A percentile compares a stretch with the other conserved stretches of the same genome.
Conservation (phyloP, 2,888 invertebrate genomes). For the Acheta domesticus region DNA sequence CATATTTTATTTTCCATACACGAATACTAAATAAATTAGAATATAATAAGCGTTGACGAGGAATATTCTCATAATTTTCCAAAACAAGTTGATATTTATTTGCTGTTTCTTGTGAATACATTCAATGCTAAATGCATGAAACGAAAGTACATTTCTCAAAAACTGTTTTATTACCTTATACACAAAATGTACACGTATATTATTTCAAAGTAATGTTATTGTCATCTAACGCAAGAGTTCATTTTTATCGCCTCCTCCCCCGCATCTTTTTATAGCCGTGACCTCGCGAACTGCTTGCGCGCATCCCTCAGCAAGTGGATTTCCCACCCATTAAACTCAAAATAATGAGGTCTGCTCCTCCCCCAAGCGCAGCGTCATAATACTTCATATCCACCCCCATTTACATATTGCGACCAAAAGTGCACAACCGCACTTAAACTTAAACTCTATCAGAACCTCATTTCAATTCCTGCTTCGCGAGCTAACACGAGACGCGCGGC, state of each 20-base stretch:
- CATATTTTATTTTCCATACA: too few species aligned
- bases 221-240: too few species aligned
- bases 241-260: neutral
- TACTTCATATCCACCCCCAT: neutral
- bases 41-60: too few species aligned
- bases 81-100: too few species aligned
- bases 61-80: too few species aligned
- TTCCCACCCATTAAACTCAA: neutral
- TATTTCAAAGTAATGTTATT: too few species aligned
- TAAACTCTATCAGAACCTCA: neutral
- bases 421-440: neutral
- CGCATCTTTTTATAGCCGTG: neutral
- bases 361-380: neutral
- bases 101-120: too few species aligned
- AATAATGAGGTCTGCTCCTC: neutral
- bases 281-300: neutral
- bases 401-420: slow-evolving; percentile 3
- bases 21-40: too few species aligned
- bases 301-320: slow-evolving; percentile 11
- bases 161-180: too few species aligned
- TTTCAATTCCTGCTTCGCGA: neutral
- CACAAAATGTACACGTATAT: too few species aligned
- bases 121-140: too few species aligned
- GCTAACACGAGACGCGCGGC: neutral
- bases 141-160: too few species aligned